Evolutionary conservation across 1,140 invertebrate genomes (phyloP).

Genomic region (Drosophila lacertosa): DNA sequence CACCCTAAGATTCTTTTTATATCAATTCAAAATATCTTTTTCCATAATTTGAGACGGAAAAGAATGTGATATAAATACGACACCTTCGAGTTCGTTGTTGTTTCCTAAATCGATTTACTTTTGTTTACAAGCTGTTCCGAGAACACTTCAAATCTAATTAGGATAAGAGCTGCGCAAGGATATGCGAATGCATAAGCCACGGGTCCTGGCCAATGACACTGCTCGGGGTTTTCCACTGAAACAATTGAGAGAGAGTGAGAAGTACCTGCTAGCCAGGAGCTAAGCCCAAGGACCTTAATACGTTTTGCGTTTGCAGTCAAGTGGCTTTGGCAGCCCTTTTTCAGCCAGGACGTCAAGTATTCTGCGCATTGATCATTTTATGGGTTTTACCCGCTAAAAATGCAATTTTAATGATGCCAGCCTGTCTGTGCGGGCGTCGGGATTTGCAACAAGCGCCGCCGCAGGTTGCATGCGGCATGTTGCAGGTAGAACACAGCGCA

Average conservation of each 20-base stretch:
- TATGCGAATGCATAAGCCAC: constrained; percentile 8
- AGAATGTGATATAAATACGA: no score
- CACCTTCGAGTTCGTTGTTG: neutral
- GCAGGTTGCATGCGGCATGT: neutral
- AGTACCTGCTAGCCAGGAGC: constrained; percentile 1
- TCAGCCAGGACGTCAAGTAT: no score
- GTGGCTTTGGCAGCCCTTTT: no score
- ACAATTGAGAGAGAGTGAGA: constrained; percentile 14
- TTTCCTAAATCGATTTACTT: neutral
- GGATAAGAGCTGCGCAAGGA: constrained; percentile 33
- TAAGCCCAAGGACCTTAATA: constrained; percentile 14
- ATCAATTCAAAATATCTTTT: no score
- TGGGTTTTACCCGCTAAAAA: constrained; percentile 76
- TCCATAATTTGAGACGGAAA: no score
- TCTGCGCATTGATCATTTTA: constrained; percentile 71
- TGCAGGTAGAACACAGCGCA: constrained; percentile 39
- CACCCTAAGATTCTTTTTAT: no score
- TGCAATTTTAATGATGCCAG: constrained; percentile 70
- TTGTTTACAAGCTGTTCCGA: constrained; percentile 17
- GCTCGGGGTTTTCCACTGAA: constrained; percentile 40
- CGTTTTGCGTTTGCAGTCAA: constrained; percentile 30
- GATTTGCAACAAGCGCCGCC: constrained; percentile 1
- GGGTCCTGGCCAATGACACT: constrained; percentile 34
- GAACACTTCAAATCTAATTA: constrained; percentile 55
- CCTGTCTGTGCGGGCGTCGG: constrained; percentile 37